Evolutionary conservation across 2,113 vertebrate genomes (phyloP), one percentile per base, ranked within the genome.

Genomic region (Chionis minor): DNA sequence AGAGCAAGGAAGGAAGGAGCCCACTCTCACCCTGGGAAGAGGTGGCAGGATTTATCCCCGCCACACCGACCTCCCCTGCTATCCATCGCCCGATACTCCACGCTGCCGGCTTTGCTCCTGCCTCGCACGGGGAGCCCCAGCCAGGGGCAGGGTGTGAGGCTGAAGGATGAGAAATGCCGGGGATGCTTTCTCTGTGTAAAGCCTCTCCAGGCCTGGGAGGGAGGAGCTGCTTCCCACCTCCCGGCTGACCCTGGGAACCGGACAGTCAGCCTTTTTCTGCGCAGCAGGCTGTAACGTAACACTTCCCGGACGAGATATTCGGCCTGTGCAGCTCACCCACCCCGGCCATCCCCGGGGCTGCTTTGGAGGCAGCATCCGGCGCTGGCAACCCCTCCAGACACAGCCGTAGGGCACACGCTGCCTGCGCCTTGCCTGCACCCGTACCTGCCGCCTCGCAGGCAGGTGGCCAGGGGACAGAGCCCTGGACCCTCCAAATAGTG

Each of bases 221-320:
- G 94, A 97, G 91, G 96, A 96, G 95, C 73, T 0, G 72, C 61
- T 92, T 95, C 74, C 88, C 82, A 90, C 79, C 95, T 94, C 88
- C 33, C 3, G 3, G 79, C 75, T 97, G 94, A 95, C 94, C 92
- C 56, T 33, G 0, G 77, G 96, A 96, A 97, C 95, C 73, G 93
- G 95, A 96, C 96, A 92, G 91, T 95, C 96, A 91, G 95, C 96
- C 95, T 96, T 94, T 88, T 88, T 93, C 83, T 62, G 72, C 3
- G 12, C 73, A 80, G 81, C 12, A 0, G 79, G 69, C 75, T 75
- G 91, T 92, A 97, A 91, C 17, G 42, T 81, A 96, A 91, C 91
- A 87, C 91, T 96, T 88, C 84, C 83, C 16, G 15, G 63, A 82
- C 1, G 3, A 92, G 67, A 30, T 77, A 69, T n/a, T 82, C 8